Conservation (phyloP, 92 coral and sea anemone genomes). For the Palythoa heliodiscus region DNA sequence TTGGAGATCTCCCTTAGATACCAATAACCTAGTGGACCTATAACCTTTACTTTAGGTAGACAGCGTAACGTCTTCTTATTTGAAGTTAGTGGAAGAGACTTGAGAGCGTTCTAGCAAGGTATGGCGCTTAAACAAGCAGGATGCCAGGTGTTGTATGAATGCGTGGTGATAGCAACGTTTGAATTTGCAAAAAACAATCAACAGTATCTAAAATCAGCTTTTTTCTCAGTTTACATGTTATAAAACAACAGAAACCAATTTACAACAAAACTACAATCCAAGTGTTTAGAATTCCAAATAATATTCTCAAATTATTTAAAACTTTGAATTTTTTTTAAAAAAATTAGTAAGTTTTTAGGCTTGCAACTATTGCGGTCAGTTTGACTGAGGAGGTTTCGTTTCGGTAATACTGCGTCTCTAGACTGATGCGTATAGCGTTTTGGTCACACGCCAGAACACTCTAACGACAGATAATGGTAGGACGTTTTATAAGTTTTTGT, state of each 20-base stretch:
- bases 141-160: not conserved
- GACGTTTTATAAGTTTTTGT: not conserved
- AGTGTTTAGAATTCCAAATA: not conserved
- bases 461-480: not conserved
- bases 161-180: not conserved
- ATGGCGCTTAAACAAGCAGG: not conserved
- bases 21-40: not conserved
- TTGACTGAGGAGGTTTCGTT: no score
- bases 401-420: no score
- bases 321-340: not conserved
- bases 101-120: not conserved
- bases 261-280: no score
- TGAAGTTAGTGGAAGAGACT: not conserved
- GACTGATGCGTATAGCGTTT: no score
- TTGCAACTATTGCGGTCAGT: no score
- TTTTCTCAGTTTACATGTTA: not conserved
- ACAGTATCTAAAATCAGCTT: not conserved
- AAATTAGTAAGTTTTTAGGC: not conserved
- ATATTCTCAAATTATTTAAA: not conserved
- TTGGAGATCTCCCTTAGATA: constrained; percentile 40
- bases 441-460: not conserved
- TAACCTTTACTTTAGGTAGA: not conserved
- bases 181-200: not conserved
- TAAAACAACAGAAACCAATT: not conserved
- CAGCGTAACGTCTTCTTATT: not conserved